These are phyloP conservation scores for Stenolophus ochropezus DNA, from an alignment of 2,888 invertebrate species.

Conservation along the genomic window DNA sequence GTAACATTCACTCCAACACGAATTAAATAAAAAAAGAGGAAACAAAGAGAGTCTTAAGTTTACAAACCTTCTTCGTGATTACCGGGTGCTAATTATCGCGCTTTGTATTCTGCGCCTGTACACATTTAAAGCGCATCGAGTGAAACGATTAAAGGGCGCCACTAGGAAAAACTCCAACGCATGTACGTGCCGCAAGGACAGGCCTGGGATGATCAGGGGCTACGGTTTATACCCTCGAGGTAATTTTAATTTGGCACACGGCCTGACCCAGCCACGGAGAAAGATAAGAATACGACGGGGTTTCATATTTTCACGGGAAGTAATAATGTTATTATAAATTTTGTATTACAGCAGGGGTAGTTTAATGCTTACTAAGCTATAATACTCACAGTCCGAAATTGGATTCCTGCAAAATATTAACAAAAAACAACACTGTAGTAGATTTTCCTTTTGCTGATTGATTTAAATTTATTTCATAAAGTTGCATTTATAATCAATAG, in stretches of 20 bases:
- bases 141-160: constrained; percentile 42
- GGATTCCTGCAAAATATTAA: too few species aligned
- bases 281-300: background rate
- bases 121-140: constrained; percentile 50
- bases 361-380: background rate
- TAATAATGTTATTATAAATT: background rate
- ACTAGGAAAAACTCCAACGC: constrained; percentile 33
- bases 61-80: constrained; percentile 49
- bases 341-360: background rate
- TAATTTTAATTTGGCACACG: constrained; percentile 7
- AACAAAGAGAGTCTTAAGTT: constrained; percentile 43
- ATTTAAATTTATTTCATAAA: too few species aligned
- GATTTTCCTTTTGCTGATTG: too few species aligned
- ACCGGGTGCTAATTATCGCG: constrained; percentile 52
- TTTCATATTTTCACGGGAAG: background rate
- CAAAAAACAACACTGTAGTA: too few species aligned
- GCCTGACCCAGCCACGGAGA: background rate
- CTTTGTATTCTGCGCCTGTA: constrained; percentile 51
- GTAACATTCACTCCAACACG: constrained; percentile 24
- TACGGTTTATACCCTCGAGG: background rate
- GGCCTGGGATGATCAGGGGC: background rate
- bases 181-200: constrained; percentile 26
- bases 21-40: constrained; percentile 33
- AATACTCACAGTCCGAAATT: background rate
- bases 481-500: too few species aligned